phyloP scores from a whole-genome alignment of 2,113 vertebrate genomes.

The Sigmodon hispidus region DNA sequence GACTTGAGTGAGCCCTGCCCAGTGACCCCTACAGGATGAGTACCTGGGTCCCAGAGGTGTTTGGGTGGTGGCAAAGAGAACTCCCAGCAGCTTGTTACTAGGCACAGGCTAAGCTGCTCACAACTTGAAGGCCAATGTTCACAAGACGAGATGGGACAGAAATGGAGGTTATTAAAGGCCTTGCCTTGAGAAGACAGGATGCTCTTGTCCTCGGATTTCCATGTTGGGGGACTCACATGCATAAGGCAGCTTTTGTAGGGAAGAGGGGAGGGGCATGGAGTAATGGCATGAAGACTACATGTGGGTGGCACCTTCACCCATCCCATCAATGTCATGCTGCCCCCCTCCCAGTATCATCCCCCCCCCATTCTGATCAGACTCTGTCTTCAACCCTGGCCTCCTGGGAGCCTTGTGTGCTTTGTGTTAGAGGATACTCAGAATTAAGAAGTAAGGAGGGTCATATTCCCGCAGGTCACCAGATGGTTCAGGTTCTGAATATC shows the following conservation, averaged over 20 bases:
- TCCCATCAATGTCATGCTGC: not conserved
- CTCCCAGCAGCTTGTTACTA: not conserved
- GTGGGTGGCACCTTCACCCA: not conserved
- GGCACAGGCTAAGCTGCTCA: not conserved
- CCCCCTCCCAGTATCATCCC: not conserved
- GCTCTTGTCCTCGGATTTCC: not conserved
- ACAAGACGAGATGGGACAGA: not conserved
- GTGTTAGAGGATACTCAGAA: not conserved
- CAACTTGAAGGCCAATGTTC: not conserved
- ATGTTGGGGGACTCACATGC: not conserved
- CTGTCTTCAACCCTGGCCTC: not conserved
- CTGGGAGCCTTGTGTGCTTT: not conserved
- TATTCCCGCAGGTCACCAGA: not conserved
- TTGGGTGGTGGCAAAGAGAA: not conserved
- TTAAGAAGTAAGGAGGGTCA: not conserved
- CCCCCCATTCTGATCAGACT: not conserved
- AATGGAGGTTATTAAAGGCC: not conserved
- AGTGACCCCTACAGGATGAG: rapidly evolving
- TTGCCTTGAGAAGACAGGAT: not conserved
- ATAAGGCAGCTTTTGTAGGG: not conserved
- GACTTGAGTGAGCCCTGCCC: rapidly evolving
- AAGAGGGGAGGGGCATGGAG: not conserved
- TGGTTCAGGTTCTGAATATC: not conserved
- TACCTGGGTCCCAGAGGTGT: rapidly evolving
- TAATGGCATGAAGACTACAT: not conserved